These are phyloP conservation scores for Spongilla lacustris DNA, from an alignment of 37 sponge, comb jelly and placozoan species.

Conservation along the genomic window DNA sequence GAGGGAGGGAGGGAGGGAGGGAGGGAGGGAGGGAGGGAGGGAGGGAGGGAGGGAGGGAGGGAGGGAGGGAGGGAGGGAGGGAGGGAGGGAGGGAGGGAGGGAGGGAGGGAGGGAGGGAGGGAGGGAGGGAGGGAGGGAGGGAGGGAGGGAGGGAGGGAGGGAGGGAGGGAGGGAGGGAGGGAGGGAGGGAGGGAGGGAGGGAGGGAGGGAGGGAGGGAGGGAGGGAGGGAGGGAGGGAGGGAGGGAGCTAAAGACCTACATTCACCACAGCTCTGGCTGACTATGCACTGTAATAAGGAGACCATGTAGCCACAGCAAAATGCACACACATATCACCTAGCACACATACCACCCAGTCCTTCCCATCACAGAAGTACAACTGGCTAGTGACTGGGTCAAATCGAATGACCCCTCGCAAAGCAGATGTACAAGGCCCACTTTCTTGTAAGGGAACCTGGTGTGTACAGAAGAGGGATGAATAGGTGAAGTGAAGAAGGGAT, in stretches of 20 bases:
- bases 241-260: constrained; percentile 11
- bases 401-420: constrained; percentile 25
- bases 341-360: constrained; percentile 27
- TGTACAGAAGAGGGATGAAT: no score
- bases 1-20: no score
- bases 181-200: no score
- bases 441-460: neutral
- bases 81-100: no score
- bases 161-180: no score
- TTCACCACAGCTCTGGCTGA: constrained; percentile 4
- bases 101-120: no score
- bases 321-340: neutral
- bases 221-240: neutral
- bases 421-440: constrained; percentile 20
- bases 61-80: no score
- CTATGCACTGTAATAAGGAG: constrained; percentile 18
- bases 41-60: no score
- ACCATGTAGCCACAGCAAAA: neutral
- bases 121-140: no score
- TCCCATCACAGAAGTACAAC: constrained; percentile 52
- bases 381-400: constrained; percentile 9
- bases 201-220: neutral
- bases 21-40: no score
- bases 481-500: no score
- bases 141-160: no score